A percentile compares a stretch with the other conserved stretches of the same genome.
These are phyloP conservation scores for Actias luna DNA, from an alignment of 2,888 invertebrate genomes.

Conservation along the genomic window DNA sequence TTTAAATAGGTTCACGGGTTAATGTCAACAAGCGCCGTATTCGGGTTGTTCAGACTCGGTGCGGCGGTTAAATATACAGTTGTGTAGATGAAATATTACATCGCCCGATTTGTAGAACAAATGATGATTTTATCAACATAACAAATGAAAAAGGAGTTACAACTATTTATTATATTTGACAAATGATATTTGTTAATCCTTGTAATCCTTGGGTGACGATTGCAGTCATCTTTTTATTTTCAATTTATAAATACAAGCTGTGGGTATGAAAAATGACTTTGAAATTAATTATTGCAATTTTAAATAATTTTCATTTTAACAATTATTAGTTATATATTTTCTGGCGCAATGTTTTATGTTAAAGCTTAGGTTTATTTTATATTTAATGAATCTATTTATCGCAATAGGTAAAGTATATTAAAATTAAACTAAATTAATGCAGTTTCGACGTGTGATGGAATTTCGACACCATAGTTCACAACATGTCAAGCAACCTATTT, in stretches of 20 bases:
- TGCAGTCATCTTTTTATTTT: not conserved
- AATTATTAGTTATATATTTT: not conserved
- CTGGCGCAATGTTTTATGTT: not conserved
- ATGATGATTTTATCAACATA: not conserved
- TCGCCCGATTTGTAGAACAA: constrained; percentile 4
- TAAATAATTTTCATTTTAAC: not conserved
- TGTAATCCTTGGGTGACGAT: not conserved
- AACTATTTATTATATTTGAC: constrained; percentile 34
- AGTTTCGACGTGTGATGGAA: not conserved
- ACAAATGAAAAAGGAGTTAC: constrained; percentile 15
- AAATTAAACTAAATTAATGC: no score
- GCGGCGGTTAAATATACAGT: constrained; percentile 15
- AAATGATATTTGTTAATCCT: constrained; percentile 26
- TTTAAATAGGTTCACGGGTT: constrained; percentile 27
- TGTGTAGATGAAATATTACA: not conserved
- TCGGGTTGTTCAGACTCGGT: not conserved
- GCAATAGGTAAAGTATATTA: no score
- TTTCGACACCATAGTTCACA: not conserved
- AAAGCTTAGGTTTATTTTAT: no score
- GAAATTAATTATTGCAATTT: not conserved
- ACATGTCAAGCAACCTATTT: not conserved
- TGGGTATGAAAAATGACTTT: not conserved
- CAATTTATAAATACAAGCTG: not conserved
- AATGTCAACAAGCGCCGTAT: constrained; percentile 23
- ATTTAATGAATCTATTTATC: no score